Percentiles rank a stretch among this genome's conserved stretches.
Evolutionary conservation across 2,888 invertebrate species (phyloP).

Genomic region (Hybos culiciformis): DNA sequence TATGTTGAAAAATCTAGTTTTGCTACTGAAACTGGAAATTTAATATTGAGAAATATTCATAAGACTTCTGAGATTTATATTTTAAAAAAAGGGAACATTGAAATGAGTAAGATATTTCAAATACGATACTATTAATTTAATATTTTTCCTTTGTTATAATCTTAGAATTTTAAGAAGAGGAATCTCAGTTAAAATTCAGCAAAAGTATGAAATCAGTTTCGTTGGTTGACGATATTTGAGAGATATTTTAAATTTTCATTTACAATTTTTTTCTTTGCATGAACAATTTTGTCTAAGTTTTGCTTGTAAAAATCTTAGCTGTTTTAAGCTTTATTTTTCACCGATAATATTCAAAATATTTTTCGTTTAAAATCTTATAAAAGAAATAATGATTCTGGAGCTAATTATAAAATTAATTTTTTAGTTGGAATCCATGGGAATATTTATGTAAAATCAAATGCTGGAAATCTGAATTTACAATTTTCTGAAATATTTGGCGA

Average conservation of each 20-base stretch:
- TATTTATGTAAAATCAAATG: slow-evolving; percentile 24
- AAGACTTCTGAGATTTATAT: slow-evolving; percentile 25
- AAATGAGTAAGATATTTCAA: slow-evolving; percentile 33
- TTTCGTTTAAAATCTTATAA: too few species aligned
- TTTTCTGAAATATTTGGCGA: slow-evolving; percentile 29
- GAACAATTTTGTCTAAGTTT: too few species aligned
- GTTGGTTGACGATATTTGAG: too few species aligned
- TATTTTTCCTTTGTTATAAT: background rate
- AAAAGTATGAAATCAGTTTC: too few species aligned
- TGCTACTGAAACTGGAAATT: slow-evolving; percentile 24
- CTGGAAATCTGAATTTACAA: slow-evolving; percentile 27
- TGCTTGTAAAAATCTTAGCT: too few species aligned
- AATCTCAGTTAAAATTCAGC: too few species aligned
- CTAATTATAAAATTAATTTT: slow-evolving; percentile 1
- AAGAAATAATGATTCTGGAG: too few species aligned
- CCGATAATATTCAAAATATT: background rate
- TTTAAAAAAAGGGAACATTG: slow-evolving; percentile 24
- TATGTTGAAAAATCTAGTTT: slow-evolving; percentile 30
- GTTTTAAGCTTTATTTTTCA: background rate
- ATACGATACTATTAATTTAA: too few species aligned
- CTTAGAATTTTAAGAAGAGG: too few species aligned
- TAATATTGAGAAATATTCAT: slow-evolving; percentile 31
- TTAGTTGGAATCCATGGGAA: slow-evolving; percentile 32
- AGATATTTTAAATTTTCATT: too few species aligned
- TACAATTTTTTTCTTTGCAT: too few species aligned